Percentiles rank a stretch among this genome's conserved stretches.
Conservation (phyloP, 2,797 vertebrate species). For the Borostomias antarcticus region DNA sequence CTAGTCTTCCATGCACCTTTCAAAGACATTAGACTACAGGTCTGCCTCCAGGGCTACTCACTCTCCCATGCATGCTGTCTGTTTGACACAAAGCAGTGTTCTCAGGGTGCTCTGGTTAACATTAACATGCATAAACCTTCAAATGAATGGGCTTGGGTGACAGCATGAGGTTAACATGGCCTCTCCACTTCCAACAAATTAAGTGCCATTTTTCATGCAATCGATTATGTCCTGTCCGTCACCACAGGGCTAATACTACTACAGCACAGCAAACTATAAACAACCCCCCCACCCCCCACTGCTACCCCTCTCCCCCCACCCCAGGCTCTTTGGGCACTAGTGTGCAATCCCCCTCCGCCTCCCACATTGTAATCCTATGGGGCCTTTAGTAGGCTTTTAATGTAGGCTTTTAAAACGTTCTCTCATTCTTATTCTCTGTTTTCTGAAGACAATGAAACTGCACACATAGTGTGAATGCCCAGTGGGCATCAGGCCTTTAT, state of each 20-base stretch:
- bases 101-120: conserved; percentile 58
- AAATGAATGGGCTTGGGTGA: conserved; percentile 59
- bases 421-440: too few relatives aligned
- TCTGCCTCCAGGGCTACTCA: conserved; percentile 24
- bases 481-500: not conserved
- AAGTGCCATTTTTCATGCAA: conserved; percentile 48
- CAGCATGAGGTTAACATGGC: conserved; percentile 46
- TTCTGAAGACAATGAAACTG: conserved; percentile 41
- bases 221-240: conserved; percentile 44
- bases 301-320: conserved; percentile 3
- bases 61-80: conserved; percentile 38
- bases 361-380: conserved; percentile 46
- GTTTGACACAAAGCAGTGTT: conserved; percentile 62
- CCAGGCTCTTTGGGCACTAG: conserved; percentile 16
- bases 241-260: conserved; percentile 35
- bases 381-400: conserved; percentile 38
- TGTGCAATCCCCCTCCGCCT: too few relatives aligned
- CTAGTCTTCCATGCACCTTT: conserved; percentile 24
- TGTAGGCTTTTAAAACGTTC: too few relatives aligned
- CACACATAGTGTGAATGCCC: conserved; percentile 33
- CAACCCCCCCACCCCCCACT: conserved; percentile 29
- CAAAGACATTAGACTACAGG: conserved; percentile 23
- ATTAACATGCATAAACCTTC: conserved; percentile 67
- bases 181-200: conserved; percentile 36
- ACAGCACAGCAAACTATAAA: conserved; percentile 33